Evolutionary conservation across 1,140 invertebrate species (phyloP), one percentile per base, ranked within the genome.

Genomic region (Lycorma delicatula): DNA sequence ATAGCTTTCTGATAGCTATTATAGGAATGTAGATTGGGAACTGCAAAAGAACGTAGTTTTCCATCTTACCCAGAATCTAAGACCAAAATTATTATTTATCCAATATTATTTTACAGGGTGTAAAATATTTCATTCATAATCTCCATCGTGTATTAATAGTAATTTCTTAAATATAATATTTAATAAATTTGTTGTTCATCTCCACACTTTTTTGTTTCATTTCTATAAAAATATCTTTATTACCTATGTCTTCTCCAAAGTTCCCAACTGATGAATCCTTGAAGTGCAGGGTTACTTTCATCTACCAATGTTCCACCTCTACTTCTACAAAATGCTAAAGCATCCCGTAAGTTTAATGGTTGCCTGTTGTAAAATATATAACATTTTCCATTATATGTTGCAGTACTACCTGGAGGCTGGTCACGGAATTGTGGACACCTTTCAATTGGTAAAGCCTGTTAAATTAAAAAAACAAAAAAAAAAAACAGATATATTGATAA

Each of bases 301-400:
- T 94, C 90, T 1, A 96, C 87, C 3, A 96, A 72, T 0, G 87
- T 88, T 1, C 92, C 91, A 7, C 81, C 87, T 25, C 92, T 76
- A 1, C 80, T 78, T 41, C 84, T 79, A 67, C 92, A 96, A 68
- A 92, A 92, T 0, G 81, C 74, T 9, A 91, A 71, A 0, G 92
- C 86, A 38, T 92, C 88, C 23, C 83, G 75, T 71, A 95, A 93
- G 59, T 80, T 83, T 60, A 87, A 70, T 0, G 89, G 89, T 66
- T 93, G 89, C 26, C 89, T 77, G 66, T 93, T 91, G 73, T 95
- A 94, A 74, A 96, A 97, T 59, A 93, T 91, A 69, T 97, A 97
- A 71, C 93, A 97, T 74, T 95, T 95, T 48, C 92, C 92, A 68
- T 95, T 95, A 72, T 96, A 97, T 0, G 92, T 95, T 1, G 92